Conservation (phyloP, 2,797 vertebrate genomes). For the Hydrocynus forskahlii region DNA sequence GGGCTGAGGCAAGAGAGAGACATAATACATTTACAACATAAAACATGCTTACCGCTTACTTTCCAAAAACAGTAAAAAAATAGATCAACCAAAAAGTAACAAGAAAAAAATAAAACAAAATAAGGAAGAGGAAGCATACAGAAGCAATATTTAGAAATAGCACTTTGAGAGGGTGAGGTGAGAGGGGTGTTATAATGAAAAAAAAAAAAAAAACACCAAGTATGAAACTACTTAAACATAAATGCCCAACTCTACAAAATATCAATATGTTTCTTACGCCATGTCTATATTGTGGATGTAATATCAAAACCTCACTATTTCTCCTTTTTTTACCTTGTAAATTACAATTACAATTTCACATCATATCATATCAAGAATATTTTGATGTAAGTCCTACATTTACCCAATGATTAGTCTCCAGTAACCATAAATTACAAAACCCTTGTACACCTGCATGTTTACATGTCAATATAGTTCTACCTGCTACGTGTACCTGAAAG, state of each 20-base stretch:
- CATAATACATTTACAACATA: neutral
- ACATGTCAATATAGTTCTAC: neutral
- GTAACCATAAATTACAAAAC: too few relatives aligned
- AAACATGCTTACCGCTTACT: neutral
- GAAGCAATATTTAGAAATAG: neutral
- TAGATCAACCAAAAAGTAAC: neutral
- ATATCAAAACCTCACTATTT: neutral
- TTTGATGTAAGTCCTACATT: too few relatives aligned
- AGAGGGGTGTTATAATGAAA: too few relatives aligned
- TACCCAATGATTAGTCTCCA: too few relatives aligned
- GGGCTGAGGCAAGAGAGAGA: slow-evolving; percentile 71
- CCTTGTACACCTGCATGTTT: too few relatives aligned
- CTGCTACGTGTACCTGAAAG: slow-evolving; percentile 80
- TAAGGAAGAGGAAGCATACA: neutral
- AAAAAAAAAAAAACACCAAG: too few relatives aligned
- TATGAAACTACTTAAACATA: neutral
- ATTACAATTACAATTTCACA: too few relatives aligned
- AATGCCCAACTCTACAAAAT: neutral
- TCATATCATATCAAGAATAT: too few relatives aligned
- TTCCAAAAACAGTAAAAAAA: neutral
- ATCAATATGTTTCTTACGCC: neutral
- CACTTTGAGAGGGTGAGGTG: neutral
- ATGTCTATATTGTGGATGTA: neutral
- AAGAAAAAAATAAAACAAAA: neutral
- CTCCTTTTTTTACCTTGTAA: too few relatives aligned